phyloP scores from a whole-genome alignment of 2,888 invertebrate genomes.

The Dynastes maya region DNA sequence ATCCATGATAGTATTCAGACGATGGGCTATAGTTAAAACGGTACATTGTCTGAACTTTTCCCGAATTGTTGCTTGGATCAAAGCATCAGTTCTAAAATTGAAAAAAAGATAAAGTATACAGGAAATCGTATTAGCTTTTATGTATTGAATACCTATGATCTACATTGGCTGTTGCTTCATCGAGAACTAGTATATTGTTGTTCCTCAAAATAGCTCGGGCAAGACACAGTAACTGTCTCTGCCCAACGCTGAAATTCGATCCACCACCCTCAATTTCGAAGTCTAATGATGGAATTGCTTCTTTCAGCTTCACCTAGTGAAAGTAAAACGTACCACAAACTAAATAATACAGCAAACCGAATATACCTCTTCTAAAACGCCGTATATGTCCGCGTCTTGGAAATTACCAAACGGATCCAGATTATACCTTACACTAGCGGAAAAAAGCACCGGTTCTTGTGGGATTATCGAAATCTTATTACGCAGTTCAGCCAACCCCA shows the following conservation, averaged over 20 bases:
- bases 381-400: slow-evolving; percentile 78
- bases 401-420: slow-evolving; percentile 75
- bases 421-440: slow-evolving; percentile 75
- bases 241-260: slow-evolving; percentile 78
- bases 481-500: slow-evolving; percentile 72
- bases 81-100: slow-evolving; percentile 74
- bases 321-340: not conserved
- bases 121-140: not conserved
- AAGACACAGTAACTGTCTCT: slow-evolving; percentile 55
- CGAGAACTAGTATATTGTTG: slow-evolving; percentile 81
- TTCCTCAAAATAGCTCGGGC: slow-evolving; percentile 77
- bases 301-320: slow-evolving; percentile 81
- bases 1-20: slow-evolving; percentile 89
- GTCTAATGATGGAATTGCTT: slow-evolving; percentile 76
- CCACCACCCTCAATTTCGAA: slow-evolving; percentile 80
- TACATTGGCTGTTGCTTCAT: slow-evolving; percentile 92
- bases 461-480: slow-evolving; percentile 74
- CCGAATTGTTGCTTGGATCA: slow-evolving; percentile 84
- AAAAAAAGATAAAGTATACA: not conserved
- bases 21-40: slow-evolving; percentile 87
- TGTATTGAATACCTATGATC: slow-evolving; percentile 71
- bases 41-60: slow-evolving; percentile 83
- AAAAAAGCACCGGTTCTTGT: slow-evolving; percentile 77
- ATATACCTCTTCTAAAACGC: slow-evolving; percentile 76
- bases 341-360: not conserved